Conservation (phyloP, 1,140 invertebrate genomes). For the Drosophila paulistorum region DNA sequence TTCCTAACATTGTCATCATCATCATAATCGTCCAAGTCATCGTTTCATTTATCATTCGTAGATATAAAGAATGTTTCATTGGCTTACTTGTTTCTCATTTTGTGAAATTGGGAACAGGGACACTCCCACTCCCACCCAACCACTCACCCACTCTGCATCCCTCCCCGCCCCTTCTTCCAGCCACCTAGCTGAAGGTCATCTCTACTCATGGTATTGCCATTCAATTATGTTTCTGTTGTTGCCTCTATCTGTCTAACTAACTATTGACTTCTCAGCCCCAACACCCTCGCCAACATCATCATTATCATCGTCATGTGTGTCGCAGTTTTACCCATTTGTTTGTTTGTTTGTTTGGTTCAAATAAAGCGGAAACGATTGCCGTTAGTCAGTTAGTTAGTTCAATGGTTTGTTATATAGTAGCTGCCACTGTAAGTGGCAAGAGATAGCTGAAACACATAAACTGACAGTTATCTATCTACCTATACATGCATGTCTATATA, state of each 20-base stretch:
- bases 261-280: not conserved
- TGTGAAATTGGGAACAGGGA: conserved; percentile 3
- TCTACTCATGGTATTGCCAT: conserved; percentile 36
- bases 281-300: not conserved
- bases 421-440: not conserved
- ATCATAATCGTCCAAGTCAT: not conserved
- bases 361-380: conserved; percentile 2
- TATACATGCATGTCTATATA: not conserved
- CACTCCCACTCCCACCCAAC: not conserved
- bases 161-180: not conserved
- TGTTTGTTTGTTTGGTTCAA: not conserved
- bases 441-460: conserved; percentile 1
- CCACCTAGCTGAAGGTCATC: conserved; percentile 37
- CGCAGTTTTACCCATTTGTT: not conserved
- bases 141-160: not conserved
- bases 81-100: not conserved
- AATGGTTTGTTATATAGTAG: not conserved
- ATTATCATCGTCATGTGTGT: not conserved
- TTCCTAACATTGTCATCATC: not conserved
- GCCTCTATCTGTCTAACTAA: not conserved
- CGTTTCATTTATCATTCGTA: conserved; percentile 1
- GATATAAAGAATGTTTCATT: conserved; percentile 4
- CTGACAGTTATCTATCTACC: conserved; percentile 17
- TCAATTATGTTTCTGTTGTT: conserved; percentile 44
- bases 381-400: not conserved